A percentile compares a stretch with the other conserved stretches of the same genome.
These are phyloP conservation scores for Regulus satrapa DNA, from an alignment of 2,113 vertebrate genomes.

Conservation along the genomic window DNA sequence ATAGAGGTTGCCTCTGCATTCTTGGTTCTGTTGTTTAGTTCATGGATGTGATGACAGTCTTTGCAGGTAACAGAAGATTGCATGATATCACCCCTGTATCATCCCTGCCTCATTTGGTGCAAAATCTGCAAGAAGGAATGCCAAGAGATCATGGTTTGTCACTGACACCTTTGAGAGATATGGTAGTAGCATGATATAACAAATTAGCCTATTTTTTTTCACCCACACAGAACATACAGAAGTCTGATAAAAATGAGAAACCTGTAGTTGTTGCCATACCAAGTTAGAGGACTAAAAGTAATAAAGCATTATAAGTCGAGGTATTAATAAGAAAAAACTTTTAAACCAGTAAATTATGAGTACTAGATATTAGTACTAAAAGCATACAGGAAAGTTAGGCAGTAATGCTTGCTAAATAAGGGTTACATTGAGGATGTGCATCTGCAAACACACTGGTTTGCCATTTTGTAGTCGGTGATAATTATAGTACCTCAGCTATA, in stretches of 20 bases:
- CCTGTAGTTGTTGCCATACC: neutral
- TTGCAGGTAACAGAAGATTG: too few species aligned
- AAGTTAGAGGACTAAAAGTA: neutral
- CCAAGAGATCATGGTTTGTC: neutral
- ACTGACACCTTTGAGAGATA: neutral
- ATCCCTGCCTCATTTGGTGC: neutral
- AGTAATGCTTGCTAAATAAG: neutral
- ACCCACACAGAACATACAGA: neutral
- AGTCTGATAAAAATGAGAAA: neutral
- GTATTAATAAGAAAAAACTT: neutral
- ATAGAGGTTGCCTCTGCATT: neutral
- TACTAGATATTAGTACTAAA: neutral
- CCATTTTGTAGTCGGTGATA: neutral
- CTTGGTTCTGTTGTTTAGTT: neutral
- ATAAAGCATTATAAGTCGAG: neutral
- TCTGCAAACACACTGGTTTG: neutral
- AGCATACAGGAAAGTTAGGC: neutral
- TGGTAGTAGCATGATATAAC: neutral
- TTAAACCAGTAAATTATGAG: neutral
- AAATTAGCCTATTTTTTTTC: neutral
- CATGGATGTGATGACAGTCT: neutral
- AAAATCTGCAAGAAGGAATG: neutral
- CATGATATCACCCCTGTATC: neutral
- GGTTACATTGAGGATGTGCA: neutral
- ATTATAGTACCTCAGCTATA: neutral